These are phyloP conservation scores for Antennarius striatus DNA, from an alignment of 2,113 vertebrate species.

Conservation along the genomic window DNA sequence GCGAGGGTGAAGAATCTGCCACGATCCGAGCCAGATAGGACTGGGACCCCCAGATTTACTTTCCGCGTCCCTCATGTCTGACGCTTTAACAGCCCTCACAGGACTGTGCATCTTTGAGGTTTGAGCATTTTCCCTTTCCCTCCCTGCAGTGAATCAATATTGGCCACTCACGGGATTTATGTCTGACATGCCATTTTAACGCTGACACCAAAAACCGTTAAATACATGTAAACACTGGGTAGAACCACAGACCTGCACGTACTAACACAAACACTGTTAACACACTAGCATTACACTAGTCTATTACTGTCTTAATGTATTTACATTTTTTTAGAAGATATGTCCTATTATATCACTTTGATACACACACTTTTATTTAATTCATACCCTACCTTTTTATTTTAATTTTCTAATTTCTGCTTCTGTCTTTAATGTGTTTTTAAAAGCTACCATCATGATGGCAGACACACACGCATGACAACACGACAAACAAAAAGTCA, in stretches of 20 bases:
- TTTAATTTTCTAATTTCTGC: neutral
- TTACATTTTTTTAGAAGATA: too few species aligned
- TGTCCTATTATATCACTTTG: neutral
- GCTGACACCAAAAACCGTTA: constrained; percentile 43
- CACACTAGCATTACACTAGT: neutral
- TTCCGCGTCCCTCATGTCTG: neutral
- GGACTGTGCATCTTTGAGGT: constrained; percentile 31
- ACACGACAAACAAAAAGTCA: constrained; percentile 37
- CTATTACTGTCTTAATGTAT: too few species aligned
- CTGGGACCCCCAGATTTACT: constrained; percentile 47
- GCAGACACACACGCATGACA: constrained; percentile 24
- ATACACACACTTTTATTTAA: neutral
- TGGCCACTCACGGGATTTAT: constrained; percentile 43
- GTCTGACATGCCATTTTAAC: constrained; percentile 33
- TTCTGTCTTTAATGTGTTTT: too few species aligned
- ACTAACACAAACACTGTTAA: constrained; percentile 18
- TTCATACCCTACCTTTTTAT: neutral
- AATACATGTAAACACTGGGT: constrained; percentile 11
- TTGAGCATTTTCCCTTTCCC: constrained; percentile 37
- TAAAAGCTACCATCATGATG: too few species aligned
- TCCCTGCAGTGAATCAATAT: constrained; percentile 44
- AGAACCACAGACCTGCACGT: constrained; percentile 1
- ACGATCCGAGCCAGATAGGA: constrained; percentile 23
- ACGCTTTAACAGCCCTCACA: constrained; percentile 37
- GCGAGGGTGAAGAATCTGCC: constrained; percentile 44